phyloP scores from a whole-genome alignment of 53 echinoderm and acorn worm genomes.

The Crossaster papposus region DNA sequence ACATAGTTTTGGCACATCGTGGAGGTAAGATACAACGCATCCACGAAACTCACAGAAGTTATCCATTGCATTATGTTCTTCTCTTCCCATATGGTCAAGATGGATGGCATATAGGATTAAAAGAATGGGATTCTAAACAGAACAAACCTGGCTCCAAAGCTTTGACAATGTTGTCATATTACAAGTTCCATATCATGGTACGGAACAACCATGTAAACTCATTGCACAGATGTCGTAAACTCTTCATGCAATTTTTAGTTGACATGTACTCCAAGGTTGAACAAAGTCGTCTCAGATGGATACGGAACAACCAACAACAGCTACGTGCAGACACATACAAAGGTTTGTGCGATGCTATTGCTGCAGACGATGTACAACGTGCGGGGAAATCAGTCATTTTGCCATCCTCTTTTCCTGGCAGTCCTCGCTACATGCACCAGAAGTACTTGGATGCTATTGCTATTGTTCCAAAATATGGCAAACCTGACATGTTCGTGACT shows the following conservation, averaged over 20 bases:
- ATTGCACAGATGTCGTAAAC: too few relatives aligned
- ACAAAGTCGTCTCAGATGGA: conserved; percentile 26
- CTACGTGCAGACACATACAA: conserved; percentile 63
- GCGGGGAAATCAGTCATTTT: conserved; percentile 53
- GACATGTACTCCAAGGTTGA: neutral
- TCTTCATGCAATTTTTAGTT: too few relatives aligned
- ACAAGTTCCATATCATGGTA: too few relatives aligned
- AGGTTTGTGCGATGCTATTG: conserved; percentile 62
- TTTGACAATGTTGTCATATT: neutral
- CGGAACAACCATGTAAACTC: too few relatives aligned
- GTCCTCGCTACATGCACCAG: conserved; percentile 69
- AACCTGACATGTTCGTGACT: conserved; percentile 68
- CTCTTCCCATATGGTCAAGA: conserved; percentile 61
- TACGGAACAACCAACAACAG: conserved; percentile 34
- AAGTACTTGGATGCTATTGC: conserved; percentile 45
- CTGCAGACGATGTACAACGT: conserved; percentile 40
- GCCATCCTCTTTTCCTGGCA: conserved; percentile 44
- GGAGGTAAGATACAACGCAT: conserved; percentile 43
- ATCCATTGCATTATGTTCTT: conserved; percentile 60
- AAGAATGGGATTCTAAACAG: conserved; percentile 23
- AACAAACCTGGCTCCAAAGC: neutral
- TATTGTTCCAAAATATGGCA: conserved; percentile 67
- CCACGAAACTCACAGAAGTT: conserved; percentile 49
- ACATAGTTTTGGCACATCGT: conserved; percentile 43
- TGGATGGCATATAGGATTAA: conserved; percentile 48